Evolutionary conservation across 2,797 vertebrate species (phyloP).

Genomic region (Alauda arvensis): DNA sequence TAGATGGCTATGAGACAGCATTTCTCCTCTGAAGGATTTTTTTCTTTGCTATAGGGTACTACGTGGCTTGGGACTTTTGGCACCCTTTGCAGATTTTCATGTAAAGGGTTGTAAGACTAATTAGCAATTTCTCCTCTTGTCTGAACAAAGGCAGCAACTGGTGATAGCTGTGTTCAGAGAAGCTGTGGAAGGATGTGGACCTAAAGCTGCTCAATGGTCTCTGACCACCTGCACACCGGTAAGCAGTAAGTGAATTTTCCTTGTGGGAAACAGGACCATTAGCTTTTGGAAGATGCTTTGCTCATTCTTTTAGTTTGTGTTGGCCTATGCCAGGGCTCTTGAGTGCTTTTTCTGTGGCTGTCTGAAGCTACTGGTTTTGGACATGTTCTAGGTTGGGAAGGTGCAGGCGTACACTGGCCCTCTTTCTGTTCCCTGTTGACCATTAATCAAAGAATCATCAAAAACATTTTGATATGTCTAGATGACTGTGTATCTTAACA

Average conservation of each 20-base stretch:
- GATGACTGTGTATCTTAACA: neutral
- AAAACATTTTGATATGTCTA: neutral
- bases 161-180: neutral
- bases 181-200: neutral
- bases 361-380: neutral
- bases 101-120: neutral
- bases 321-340: neutral
- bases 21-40: neutral
- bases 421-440: neutral
- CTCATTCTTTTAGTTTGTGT: neutral
- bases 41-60: neutral
- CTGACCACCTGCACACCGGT: neutral
- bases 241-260: neutral
- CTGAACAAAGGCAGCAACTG: neutral
- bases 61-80: neutral
- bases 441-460: neutral
- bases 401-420: rapidly evolving
- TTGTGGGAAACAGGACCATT: neutral
- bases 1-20: neutral
- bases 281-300: neutral
- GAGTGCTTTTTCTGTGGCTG: rapidly evolving
- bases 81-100: neutral
- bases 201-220: neutral
- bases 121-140: neutral
- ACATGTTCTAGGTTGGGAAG: neutral